Base-by-base conservation (phyloP, 37 sponge, comb jelly and placozoan genomes). In the Cladorhizidae sp. region DNA sequence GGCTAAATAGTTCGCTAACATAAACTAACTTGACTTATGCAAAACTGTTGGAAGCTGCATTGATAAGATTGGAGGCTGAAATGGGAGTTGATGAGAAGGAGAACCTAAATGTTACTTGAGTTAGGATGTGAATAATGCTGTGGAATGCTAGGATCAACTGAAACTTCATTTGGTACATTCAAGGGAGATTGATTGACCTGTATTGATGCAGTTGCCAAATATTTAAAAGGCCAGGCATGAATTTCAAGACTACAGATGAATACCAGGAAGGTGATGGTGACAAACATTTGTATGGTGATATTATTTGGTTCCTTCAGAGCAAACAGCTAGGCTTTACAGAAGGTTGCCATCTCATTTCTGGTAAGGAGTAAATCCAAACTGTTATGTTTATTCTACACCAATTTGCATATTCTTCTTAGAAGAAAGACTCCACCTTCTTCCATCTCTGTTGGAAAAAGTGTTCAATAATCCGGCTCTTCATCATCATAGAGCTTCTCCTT, bases 401-500 rank as follows among this genome's bases (percentile, higher is more conserved):
- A 58, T 14, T 25, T 58, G 59, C 59, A 18, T 14, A 58, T 21
- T 58, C 59, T 58, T 58, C 59, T 3, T 6, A 14, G 59, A 58
- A 58, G 59, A 58, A 58, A 58, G 59, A 9, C 49, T 58, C 59
- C 59, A 58, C 59, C 26, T 21, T 58, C 14, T 58, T 58, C 26
- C 59, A 18, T 21, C 59, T 58, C 59, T 58, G 17, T 58, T 58
- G 59, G 59, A 58, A 58, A 58, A 58, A 25, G 59, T 26, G 26
- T 58, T 18, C 59, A 58, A 58, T 14, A 58, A 58, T 58, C 59
- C 59, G 6, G 5, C 49, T 9, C 2, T 25, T 58, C 59, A 58
- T 58, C 59, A 58, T 14, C 59, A 58, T 21, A 58, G 14, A 58
- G 59, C 59, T 58, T 25, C 59, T 58, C 59, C 59, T 58, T 58